A percentile compares a stretch with the other conserved stretches of the same genome.
Conservation (phyloP, 2,888 invertebrate genomes). For the Ochropleura leucogaster region DNA sequence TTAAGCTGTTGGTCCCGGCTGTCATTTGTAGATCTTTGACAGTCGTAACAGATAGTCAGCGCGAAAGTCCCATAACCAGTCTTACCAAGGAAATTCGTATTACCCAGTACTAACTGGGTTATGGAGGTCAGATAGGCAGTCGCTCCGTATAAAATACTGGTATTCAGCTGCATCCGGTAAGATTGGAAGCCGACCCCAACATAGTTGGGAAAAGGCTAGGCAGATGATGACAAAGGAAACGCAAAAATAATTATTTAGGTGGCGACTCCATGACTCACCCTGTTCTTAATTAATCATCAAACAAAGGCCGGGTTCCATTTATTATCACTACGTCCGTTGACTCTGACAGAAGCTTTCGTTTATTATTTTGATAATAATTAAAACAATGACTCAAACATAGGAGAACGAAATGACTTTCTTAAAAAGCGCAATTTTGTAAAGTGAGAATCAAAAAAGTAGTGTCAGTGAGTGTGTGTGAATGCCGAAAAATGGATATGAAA, state of each 20-base stretch:
- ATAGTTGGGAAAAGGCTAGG: too few species aligned
- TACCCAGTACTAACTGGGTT: too few species aligned
- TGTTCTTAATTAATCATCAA: slow-evolving; percentile 42
- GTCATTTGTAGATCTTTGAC: too few species aligned
- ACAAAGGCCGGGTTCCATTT: slow-evolving; percentile 54
- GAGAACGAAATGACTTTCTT: slow-evolving; percentile 14
- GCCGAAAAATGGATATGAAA: slow-evolving; percentile 48
- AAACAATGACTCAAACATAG: slow-evolving; percentile 8
- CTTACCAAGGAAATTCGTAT: too few species aligned
- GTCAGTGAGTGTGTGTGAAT: neutral
- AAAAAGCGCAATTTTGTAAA: slow-evolving; percentile 22
- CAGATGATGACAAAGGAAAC: neutral
- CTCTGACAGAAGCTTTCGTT: slow-evolving; percentile 46
- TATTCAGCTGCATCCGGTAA: too few species aligned
- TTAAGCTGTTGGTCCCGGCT: too few species aligned
- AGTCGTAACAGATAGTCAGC: too few species aligned
- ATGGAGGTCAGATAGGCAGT: too few species aligned
- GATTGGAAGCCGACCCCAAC: too few species aligned
- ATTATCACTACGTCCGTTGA: slow-evolving; percentile 42
- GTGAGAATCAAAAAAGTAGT: slow-evolving; percentile 4
- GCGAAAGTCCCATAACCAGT: too few species aligned
- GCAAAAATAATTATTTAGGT: neutral
- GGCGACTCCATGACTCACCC: slow-evolving; percentile 39
- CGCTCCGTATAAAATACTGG: too few species aligned
- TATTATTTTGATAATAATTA: slow-evolving; percentile 26